Conservation (phyloP, 2,888 invertebrate genomes). For the Cephalotes varians region DNA sequence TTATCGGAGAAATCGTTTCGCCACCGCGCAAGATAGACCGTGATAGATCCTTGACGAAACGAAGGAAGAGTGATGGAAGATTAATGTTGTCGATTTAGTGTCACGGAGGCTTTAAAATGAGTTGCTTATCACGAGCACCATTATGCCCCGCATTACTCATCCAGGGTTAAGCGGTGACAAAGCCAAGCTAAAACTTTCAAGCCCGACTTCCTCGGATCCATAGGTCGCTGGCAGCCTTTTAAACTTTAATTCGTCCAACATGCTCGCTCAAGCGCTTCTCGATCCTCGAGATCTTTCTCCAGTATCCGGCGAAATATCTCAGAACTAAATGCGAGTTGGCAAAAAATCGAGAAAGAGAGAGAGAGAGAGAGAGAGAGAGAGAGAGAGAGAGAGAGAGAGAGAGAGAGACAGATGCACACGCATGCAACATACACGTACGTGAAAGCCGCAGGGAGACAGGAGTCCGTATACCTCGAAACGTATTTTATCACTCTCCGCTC, state of each 20-base stretch:
- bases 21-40: too few relatives aligned
- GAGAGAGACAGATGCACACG: not conserved
- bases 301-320: constrained; percentile 29
- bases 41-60: not conserved
- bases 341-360: constrained; percentile 25
- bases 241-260: constrained; percentile 53
- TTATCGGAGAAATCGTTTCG: not conserved
- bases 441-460: constrained; percentile 49
- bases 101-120: constrained; percentile 15
- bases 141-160: constrained; percentile 38
- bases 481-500: constrained; percentile 69
- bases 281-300: constrained; percentile 28
- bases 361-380: not conserved
- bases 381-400: not conserved
- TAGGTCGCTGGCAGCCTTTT: constrained; percentile 39
- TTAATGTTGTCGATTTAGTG: constrained; percentile 44
- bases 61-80: constrained; percentile 15
- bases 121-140: constrained; percentile 36
- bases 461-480: constrained; percentile 60
- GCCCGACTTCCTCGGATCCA: constrained; percentile 18
- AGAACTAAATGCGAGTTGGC: constrained; percentile 24
- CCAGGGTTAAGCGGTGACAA: constrained; percentile 48
- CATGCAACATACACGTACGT: not conserved
- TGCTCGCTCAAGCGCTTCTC: constrained; percentile 31
- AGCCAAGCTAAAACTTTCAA: constrained; percentile 52